phyloP scores from a whole-genome alignment of 1,140 invertebrate species.

The Parapsyche elsis region DNA sequence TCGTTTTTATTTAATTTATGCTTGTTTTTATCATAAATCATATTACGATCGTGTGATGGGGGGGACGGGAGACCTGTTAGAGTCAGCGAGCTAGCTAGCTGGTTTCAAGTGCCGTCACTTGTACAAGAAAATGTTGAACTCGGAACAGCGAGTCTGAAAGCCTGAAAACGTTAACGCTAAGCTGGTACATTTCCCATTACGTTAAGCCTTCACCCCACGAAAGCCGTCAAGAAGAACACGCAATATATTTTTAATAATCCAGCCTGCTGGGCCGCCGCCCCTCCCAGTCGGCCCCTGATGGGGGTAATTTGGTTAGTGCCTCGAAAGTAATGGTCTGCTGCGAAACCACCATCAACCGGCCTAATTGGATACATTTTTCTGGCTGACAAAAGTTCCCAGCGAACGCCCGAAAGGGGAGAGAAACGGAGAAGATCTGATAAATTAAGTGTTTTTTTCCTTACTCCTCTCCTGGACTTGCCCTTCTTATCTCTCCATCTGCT shows the following conservation, averaged over 20 bases:
- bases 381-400: constrained; percentile 53
- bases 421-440: constrained; percentile 50
- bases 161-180: constrained; percentile 39
- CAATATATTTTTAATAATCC: constrained; percentile 56
- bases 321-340: constrained; percentile 54
- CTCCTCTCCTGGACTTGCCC: background rate
- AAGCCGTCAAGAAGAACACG: constrained; percentile 48
- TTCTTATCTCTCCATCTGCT: constrained; percentile 27
- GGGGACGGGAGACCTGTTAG: background rate
- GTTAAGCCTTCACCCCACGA: constrained; percentile 36
- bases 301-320: constrained; percentile 56
- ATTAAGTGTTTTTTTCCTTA: constrained; percentile 45
- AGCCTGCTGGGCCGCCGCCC: constrained; percentile 24
- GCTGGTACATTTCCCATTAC: constrained; percentile 44
- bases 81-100: background rate
- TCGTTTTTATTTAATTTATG: too few relatives aligned
- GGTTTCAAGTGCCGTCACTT: constrained; percentile 20
- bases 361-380: constrained; percentile 57
- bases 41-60: too few relatives aligned
- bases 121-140: constrained; percentile 25
- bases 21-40: too few relatives aligned
- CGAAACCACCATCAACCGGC: constrained; percentile 54
- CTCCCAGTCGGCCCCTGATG: constrained; percentile 27
- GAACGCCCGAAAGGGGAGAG: constrained; percentile 42
- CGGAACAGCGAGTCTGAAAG: constrained; percentile 8